Evolutionary conservation across 2,888 invertebrate genomes (phyloP).

Genomic region (Alviniconcha strummeri): DNA sequence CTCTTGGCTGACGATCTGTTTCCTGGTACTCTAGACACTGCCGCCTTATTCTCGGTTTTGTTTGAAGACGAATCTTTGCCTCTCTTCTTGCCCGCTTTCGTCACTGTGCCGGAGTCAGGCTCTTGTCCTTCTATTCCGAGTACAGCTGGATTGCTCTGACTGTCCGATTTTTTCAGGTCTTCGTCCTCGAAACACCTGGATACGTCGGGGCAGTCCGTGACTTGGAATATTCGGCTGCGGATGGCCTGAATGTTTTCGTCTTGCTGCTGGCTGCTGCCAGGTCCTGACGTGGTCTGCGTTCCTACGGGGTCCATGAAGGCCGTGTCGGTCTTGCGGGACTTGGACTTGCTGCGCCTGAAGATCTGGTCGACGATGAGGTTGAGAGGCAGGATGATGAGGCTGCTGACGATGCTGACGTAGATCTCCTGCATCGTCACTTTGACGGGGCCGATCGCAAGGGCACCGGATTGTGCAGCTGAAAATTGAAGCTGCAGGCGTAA

Average conservation of each 20-base stretch:
- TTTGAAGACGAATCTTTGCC: background rate
- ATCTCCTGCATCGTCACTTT: conserved; percentile 51
- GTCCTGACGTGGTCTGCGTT: no score
- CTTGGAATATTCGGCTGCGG: conserved; percentile 10
- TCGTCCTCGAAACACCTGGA: background rate
- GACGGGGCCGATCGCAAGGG: conserved; percentile 46
- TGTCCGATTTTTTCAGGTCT: background rate
- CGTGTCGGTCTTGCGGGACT: conserved; percentile 46
- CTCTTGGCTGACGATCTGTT: background rate
- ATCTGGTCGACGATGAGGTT: conserved; percentile 69
- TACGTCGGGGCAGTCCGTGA: background rate
- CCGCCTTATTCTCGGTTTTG: background rate
- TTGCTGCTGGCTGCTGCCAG: background rate
- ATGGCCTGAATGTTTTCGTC: conserved; percentile 14
- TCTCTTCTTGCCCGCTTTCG: background rate
- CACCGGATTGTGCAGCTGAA: conserved; percentile 11
- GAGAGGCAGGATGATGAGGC: conserved; percentile 68
- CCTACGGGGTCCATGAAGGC: conserved; percentile 36
- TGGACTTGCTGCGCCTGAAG: conserved; percentile 68
- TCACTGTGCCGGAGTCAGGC: no score
- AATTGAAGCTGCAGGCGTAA: background rate
- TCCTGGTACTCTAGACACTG: background rate
- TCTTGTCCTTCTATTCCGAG: background rate
- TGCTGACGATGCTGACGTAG: conserved; percentile 54
- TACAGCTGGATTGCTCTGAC: background rate